Conservation (phyloP, 2,113 vertebrate genomes). For the Amazona guildingii region DNA sequence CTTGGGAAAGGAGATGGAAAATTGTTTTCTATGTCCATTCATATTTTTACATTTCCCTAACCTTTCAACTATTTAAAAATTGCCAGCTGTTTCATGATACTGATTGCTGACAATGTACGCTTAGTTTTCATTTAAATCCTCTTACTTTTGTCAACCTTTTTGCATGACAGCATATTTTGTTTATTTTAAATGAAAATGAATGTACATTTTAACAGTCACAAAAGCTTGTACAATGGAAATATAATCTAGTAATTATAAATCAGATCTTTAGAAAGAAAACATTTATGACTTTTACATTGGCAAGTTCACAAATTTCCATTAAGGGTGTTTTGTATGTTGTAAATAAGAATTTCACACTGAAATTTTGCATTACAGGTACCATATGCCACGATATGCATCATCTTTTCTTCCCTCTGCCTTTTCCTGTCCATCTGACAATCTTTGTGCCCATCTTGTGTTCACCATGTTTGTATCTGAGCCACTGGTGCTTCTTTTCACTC, state of each 20-base stretch:
- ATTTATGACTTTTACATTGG: not conserved
- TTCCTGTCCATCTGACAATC: not conserved
- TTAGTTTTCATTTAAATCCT: slow-evolving; percentile 13
- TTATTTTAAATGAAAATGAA: slow-evolving; percentile 15
- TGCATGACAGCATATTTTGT: not conserved
- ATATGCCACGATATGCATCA: not conserved
- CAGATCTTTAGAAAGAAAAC: not conserved
- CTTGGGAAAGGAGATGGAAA: not conserved
- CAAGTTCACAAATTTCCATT: not conserved
- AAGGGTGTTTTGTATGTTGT: not conserved
- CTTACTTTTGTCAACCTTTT: slow-evolving; percentile 2
- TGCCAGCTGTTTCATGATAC: not conserved
- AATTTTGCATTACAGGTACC: not conserved
- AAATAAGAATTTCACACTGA: not conserved
- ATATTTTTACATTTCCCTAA: not conserved
- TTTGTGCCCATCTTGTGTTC: not conserved
- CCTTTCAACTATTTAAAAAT: slow-evolving; percentile 7
- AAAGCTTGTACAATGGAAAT: not conserved
- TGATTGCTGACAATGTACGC: not conserved
- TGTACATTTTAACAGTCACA: not conserved
- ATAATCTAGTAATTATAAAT: not conserved
- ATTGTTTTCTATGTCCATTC: not conserved
- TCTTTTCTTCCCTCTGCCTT: not conserved
- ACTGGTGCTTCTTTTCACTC: not conserved
- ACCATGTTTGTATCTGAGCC: fast-evolving